Base-by-base conservation (phyloP, 37 sponge, comb jelly and placozoan genomes). In the Dysidea cf. avara region DNA sequence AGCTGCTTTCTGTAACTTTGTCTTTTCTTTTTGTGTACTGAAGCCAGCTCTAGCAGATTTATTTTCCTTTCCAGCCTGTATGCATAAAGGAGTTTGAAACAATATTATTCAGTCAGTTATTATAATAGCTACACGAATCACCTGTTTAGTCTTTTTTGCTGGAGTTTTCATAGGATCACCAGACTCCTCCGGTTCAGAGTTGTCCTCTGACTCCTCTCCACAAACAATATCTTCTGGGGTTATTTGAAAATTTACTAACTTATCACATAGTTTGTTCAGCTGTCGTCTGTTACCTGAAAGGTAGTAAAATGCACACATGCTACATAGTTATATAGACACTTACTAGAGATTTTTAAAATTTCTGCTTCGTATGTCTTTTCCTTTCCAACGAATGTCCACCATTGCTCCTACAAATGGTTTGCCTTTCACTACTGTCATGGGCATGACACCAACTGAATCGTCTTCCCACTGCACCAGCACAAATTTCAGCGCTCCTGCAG, bases 401-500 rank as follows among this genome's bases (percentile, higher is more conserved):
- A 63, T 16, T 20, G 72, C 63, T 18, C 66, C 72, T 28, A 66
- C 67, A 36, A 53, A 77, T 1, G 30, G 25, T 35, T 71, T 57
- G 2, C 36, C 32, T 21, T 31, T 35, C 14, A 63, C 28, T 20
- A 35, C n/a, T 17, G 18, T 28, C 17, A 61, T 31, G 3, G 64
- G 73, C 49, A 81, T 40, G 18, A 81, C 72, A 36, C 81, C 52
- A 6, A 71, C 35, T 2, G 18, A 60, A 29, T 81, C 64, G 16
- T 81, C 81, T 2, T 61, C 72, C 81, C 81, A 81, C 39, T 55
- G 28, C 33, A 81, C 65, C 4, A 81, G 64, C 4, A 39, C 36
- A 76, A 76, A 76, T 18, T 25, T 43, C 21, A 26, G 20, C 40
- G 7, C 26, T 28, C 58, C 52, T 18, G 13, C 22, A 6, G 58